A percentile compares a stretch with the other conserved stretches of the same genome.
Evolutionary conservation across 2,888 invertebrate species (phyloP).

Genomic region (Drosophila paranaensis): DNA sequence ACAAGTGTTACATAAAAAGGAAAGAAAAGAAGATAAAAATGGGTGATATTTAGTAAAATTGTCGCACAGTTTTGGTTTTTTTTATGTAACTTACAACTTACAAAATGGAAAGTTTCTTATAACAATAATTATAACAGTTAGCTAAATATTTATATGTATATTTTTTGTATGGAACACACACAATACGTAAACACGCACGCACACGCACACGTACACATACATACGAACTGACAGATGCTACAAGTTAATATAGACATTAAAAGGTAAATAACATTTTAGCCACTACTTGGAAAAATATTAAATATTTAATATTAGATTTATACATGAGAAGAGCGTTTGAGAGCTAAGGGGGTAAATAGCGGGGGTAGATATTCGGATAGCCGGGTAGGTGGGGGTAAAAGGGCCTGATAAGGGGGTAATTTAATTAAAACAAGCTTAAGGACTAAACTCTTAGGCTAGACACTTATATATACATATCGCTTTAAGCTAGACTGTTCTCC

Average conservation of each 20-base stretch:
- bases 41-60: slow-evolving; percentile 82
- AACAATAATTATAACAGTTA: slow-evolving; percentile 64
- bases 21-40: slow-evolving; percentile 80
- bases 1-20: slow-evolving; percentile 78
- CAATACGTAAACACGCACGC: slow-evolving; percentile 49
- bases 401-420: not conserved
- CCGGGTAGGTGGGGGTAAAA: not conserved
- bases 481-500: slow-evolving; percentile 4
- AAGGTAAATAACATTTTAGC: slow-evolving; percentile 73
- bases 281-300: slow-evolving; percentile 67
- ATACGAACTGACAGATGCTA: slow-evolving; percentile 63
- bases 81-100: slow-evolving; percentile 73
- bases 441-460: not conserved
- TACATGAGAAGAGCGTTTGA: slow-evolving; percentile 30
- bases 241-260: slow-evolving; percentile 70
- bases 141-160: slow-evolving; percentile 59
- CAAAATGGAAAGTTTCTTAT: slow-evolving; percentile 71
- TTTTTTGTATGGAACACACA: slow-evolving; percentile 45
- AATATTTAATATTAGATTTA: slow-evolving; percentile 36
- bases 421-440: slow-evolving; percentile 5
- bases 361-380: not conserved
- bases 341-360: slow-evolving; percentile 20
- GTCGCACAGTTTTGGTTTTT: slow-evolving; percentile 60
- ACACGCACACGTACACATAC: slow-evolving; percentile 42
- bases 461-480: not conserved